Base-by-base conservation (phyloP, 1,140 invertebrate species). In the Trachymyrmex septentrionalis region DNA sequence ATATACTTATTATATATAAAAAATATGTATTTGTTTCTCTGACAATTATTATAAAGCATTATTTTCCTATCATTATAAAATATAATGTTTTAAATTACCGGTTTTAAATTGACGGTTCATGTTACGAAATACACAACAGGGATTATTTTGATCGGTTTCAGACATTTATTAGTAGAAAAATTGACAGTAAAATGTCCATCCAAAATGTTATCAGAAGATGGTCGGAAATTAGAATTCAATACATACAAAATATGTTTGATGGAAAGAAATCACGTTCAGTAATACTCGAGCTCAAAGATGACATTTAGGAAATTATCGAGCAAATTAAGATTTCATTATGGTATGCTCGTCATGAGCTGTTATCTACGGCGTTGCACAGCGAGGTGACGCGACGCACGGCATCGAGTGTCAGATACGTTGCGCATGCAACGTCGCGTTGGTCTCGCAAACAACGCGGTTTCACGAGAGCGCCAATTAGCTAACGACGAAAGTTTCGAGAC, bases 401-500 rank as follows among this genome's bases (percentile, higher is more conserved):
- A 53, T 86, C 44, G 67, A 82, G 53, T 72, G 69, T 76, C 55
- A 66, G 63, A 34, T 86, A 85, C 69, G 76, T 76, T 85, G 86
- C 78, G 61, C 87, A 91, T 92, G 89, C 91, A 92, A 91, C 81
- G 84, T 59, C 80, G 64, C 80, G 64, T 78, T 21, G 86, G 78
- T 85, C 87, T 78, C 86, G 92, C 92, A 92, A 92, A 91, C 91
- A 89, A 87, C 90, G 87, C 88, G 91, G 91, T 92, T 88, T 91
- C 89, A 89, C 85, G 91, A 89, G 88, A 88, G 86, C 86, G 89
- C 88, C 92, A 94, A 94, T 94, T 94, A 94, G 92, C 92, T 93
- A 93, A 93, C 93, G 92, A 93, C 92, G 92, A 93, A 94, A 94
- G 90, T 94, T 94, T 92, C 85, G 89, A 92, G 92, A 93, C 92